These are phyloP conservation scores for Falco concolor DNA, from an alignment of 2,797 vertebrate genomes.

Conservation along the genomic window DNA sequence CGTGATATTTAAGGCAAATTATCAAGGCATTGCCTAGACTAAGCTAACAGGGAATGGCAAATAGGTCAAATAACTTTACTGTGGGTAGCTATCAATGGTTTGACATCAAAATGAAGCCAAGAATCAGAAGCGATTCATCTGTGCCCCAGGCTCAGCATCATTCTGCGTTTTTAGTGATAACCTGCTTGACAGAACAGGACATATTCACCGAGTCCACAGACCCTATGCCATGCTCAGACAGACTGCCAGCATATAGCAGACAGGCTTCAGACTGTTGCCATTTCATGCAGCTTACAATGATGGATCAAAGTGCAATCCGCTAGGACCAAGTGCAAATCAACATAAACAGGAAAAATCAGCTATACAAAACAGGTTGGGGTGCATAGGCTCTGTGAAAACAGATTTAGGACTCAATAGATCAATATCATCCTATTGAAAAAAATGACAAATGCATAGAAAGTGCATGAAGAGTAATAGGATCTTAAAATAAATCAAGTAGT, in stretches of 20 bases:
- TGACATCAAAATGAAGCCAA: not conserved
- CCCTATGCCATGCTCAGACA: not conserved
- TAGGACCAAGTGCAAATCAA: not conserved
- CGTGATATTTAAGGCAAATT: not conserved
- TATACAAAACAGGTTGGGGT: not conserved
- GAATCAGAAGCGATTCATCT: constrained; percentile 4
- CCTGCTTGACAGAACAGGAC: not conserved
- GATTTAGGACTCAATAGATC: not conserved
- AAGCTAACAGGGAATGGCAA: not conserved
- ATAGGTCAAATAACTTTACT: not conserved
- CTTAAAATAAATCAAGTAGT: not conserved
- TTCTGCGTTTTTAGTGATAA: not conserved
- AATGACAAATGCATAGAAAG: not conserved
- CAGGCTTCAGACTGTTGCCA: not conserved
- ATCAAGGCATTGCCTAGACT: not conserved
- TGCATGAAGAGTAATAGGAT: not conserved
- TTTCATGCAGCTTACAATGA: not conserved
- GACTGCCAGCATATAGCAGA: not conserved
- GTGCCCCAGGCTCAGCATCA: not conserved
- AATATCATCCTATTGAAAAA: not conserved
- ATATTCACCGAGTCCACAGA: not conserved
- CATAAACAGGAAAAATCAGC: not conserved
- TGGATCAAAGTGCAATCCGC: not conserved
- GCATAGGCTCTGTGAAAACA: not conserved
- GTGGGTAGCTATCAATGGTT: not conserved